Conservation (phyloP, 1,140 invertebrate genomes). For the Tribolium madens region DNA sequence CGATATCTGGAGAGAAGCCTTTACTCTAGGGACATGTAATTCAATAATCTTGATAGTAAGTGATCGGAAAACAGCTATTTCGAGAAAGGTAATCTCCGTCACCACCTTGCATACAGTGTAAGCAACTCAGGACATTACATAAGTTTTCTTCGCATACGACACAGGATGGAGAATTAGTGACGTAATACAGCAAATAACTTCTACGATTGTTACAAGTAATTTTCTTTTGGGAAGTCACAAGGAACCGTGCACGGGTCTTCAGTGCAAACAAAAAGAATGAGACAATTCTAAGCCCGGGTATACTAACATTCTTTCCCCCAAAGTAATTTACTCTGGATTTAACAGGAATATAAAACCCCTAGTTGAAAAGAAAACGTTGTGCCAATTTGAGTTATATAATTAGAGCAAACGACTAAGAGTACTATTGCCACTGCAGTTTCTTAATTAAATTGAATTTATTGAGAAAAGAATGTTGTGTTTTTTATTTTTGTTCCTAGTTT, state of each 20-base stretch:
- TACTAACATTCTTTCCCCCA: slow-evolving; percentile 7
- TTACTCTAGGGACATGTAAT: slow-evolving; percentile 8
- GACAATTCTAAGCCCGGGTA: not conserved
- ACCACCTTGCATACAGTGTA: not conserved
- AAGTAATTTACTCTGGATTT: slow-evolving; percentile 12
- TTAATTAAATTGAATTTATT: not conserved
- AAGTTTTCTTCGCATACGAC: slow-evolving; percentile 5
- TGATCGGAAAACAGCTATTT: slow-evolving; percentile 15
- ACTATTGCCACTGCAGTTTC: not conserved
- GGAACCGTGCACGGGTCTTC: not conserved
- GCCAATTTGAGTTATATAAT: not conserved
- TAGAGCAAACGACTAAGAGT: not conserved
- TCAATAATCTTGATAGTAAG: slow-evolving; percentile 23
- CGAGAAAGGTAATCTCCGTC: not conserved
- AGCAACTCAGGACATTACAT: not conserved
- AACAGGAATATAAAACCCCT: not conserved
- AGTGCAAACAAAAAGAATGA: slow-evolving; percentile 1
- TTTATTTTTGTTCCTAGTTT: not conserved
- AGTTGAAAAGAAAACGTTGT: not conserved
- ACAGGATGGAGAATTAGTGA: not conserved
- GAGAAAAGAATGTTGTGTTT: not conserved
- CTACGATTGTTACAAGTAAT: slow-evolving; percentile 1
- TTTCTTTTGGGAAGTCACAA: not conserved
- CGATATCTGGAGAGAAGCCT: not conserved
- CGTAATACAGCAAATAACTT: not conserved